Conservation (phyloP, 2,113 vertebrate species). For the Ivindomyrus marchei region DNA sequence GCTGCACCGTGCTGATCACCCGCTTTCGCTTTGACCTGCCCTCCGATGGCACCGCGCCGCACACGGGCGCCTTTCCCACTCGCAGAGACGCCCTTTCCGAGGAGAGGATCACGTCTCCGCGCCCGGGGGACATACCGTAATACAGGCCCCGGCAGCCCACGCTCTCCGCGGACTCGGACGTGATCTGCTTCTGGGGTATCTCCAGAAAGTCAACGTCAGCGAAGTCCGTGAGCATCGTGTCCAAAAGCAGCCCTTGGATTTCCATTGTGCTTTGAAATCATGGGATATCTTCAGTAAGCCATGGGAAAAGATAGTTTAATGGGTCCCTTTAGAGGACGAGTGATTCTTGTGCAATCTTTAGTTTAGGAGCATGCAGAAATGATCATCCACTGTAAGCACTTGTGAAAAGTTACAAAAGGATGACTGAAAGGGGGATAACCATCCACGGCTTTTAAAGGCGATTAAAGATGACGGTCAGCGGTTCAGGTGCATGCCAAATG, state of each 20-base stretch:
- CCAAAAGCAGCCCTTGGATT: conserved; percentile 50
- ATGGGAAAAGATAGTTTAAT: not conserved
- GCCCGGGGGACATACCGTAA: conserved; percentile 45
- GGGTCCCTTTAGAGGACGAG: not conserved
- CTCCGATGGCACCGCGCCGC: conserved; percentile 34
- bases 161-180: conserved; percentile 21
- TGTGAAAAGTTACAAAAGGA: conserved; percentile 52
- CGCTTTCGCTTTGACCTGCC: conserved; percentile 74
- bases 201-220: conserved; percentile 61
- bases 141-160: conserved; percentile 45
- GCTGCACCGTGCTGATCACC: conserved; percentile 82
- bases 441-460: conserved; percentile 38
- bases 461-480: conserved; percentile 51
- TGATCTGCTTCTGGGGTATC: conserved; percentile 42
- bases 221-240: conserved; percentile 57
- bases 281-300: not conserved
- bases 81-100: conserved; percentile 31
- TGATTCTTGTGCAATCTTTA: not conserved
- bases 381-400: conserved; percentile 38
- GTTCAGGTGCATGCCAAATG: conserved; percentile 37
- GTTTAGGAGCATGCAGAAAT: not conserved
- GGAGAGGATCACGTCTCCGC: conserved; percentile 28
- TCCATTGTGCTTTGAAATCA: conserved; percentile 43
- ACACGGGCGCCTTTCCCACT: conserved; percentile 33
- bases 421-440: conserved; percentile 18